Evolutionary conservation across 1,140 invertebrate species (phyloP), one percentile per base, ranked within the genome.

Genomic region (Heliconius hermathena): DNA sequence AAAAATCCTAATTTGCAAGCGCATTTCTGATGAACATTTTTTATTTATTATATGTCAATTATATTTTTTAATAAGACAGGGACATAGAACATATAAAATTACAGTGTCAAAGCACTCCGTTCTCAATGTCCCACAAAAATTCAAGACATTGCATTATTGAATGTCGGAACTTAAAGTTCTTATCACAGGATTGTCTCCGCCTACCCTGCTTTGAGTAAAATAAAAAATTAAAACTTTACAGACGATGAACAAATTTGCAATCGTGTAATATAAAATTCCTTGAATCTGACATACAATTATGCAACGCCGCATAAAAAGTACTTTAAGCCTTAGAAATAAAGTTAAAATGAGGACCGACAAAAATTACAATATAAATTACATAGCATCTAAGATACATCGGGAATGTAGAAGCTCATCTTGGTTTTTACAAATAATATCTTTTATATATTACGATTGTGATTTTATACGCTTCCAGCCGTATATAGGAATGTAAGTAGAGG

Each of bases 391-490:
- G 82, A 83, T 78, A 82, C 81, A 86, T 80, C 71, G 81, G 79
- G 88, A 89, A 89, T 89, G 88, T 87, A 88, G 87, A 89, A 88
- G 87, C 87, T 82, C 84, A 87, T 86, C 89, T 83, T 85, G 73
- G 82, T 90, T 90, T 89, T 90, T 90, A 81, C 41, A 36, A 73
- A 26, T 41, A 22, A 75, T 36, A 38, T 46, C 11, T 38, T 78
- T 81, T 78, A 76, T 57, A 86, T 83, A 82, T 81, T 73, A 82
- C 41, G 71, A 82, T 73, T 66, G n/a, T 52, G n/a, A 22, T 57
- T n/a, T 57, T 8, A 18, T 54, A 3, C 9, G 2, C n/a, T 22
- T 52, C 49, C 49, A 52, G 1, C 49, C 5, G 49, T 52, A 52
- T 20, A 8, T 20, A 2, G 6, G 16, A 20, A 52, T 0, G 49